These are phyloP conservation scores for Polyommatus iphigenia DNA, from an alignment of 2,888 invertebrate genomes.

Conservation along the genomic window DNA sequence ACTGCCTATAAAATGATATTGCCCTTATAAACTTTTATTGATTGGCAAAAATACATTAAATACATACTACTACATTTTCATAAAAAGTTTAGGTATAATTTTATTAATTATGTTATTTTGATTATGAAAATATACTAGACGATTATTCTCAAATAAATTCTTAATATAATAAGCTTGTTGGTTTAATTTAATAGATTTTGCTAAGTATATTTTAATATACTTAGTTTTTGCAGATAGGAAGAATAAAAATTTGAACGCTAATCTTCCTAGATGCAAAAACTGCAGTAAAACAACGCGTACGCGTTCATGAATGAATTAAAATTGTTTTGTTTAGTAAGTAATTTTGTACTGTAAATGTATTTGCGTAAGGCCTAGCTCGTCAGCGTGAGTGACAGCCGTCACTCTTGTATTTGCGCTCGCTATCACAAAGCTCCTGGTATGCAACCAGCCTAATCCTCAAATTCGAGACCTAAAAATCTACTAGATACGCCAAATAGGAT, in stretches of 20 bases:
- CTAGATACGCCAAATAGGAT: slow-evolving; percentile 46
- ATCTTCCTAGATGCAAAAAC: background rate
- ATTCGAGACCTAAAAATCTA: slow-evolving; percentile 54
- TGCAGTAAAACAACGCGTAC: background rate
- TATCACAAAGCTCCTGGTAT: slow-evolving; percentile 70
- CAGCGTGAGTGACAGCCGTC: slow-evolving; percentile 59
- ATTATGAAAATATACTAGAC: too few relatives aligned
- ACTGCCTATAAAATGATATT: slow-evolving; percentile 7
- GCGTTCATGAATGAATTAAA: background rate
- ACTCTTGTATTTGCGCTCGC: slow-evolving; percentile 65
- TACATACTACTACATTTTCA: background rate
- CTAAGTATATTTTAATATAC: background rate
- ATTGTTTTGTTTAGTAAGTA: background rate
- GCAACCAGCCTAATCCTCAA: slow-evolving; percentile 61
- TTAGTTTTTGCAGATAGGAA: too few relatives aligned
- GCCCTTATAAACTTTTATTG: slow-evolving; percentile 18
- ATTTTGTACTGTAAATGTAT: slow-evolving; percentile 9
- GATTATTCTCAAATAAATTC: too few relatives aligned
- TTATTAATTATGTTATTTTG: background rate
- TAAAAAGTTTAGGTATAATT: background rate
- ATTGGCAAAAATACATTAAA: background rate
- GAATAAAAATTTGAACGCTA: too few relatives aligned
- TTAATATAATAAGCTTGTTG: background rate
- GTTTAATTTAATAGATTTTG: background rate
- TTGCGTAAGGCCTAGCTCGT: slow-evolving; percentile 13